Evolutionary conservation across 2,113 vertebrate species (phyloP), one percentile per base, ranked within the genome.

Genomic region (Austrofundulus limnaeus): DNA sequence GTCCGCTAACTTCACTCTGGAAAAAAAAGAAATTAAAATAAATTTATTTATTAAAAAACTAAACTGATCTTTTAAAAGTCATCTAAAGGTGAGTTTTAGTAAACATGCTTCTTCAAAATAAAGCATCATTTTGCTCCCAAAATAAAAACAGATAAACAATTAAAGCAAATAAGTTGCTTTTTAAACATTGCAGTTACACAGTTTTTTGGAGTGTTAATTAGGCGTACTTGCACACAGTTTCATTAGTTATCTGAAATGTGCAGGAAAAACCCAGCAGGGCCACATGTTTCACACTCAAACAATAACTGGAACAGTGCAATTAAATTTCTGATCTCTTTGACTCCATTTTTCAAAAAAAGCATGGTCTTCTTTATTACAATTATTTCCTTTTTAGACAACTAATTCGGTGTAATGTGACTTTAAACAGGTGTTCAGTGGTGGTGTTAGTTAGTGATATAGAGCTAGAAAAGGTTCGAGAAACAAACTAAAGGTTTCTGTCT

Each of bases 401-500:
- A 20, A 20, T 19, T 20, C 9, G 9, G 10, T 47, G n/a, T 20
- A 20, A 28, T 46, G 20, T 47, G 45, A 47, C 45, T 47, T 20
- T 47, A 11, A 21, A 19, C 19, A 47, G 45, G 20, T 20, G 45
- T 10, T 20, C 45, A 47, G 17, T 15, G 39, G 15, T 42, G 39
- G 28, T 42, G 4, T 14, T 42, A n/a, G 39, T 1, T 13, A 20
- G 45, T 47, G n/a, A 47, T 47, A 24, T 43, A 28, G 13, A 49
- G 25, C 12, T 17, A 6, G 31, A n/a, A 15, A 21, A 48, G n/a
- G 21, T 24, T 42, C 7, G 28, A 28, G 41, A 39, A 38, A 34
- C n/a, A 67, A 47, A 61, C 14, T 43, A 17, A 54, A 11, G 47
- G 28, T 28, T 38, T 34, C 21, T 46, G 23, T 41, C 28, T 38